Base-by-base conservation (phyloP, 37 sponge, comb jelly and placozoan species). In the Halisarca cf. caerulea region DNA sequence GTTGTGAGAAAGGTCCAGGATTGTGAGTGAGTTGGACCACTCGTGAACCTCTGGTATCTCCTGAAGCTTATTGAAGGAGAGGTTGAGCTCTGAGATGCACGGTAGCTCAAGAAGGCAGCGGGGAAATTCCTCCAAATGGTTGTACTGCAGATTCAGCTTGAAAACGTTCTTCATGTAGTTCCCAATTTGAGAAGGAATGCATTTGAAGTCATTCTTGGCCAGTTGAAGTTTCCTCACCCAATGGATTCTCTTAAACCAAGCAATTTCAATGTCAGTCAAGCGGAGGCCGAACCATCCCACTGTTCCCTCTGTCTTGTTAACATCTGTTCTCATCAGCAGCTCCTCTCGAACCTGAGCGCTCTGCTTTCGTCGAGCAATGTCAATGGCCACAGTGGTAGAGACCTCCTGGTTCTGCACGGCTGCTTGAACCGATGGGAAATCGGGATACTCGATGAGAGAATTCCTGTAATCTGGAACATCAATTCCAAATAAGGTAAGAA, bases 261-360 rank as follows among this genome's bases (percentile, higher is more conserved):
- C 14, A 5, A 91, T 80, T 2, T 95, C 92, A 28, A 95, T 58
- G 5, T 80, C 23, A 0, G 74, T 43, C 81, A 95, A 73, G 18
- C 90, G 86, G 0, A 95, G 85, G 2, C 95, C 95, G 60, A 85
- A 89, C 95, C 95, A 95, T 39, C 84, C 82, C 14, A 90, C 95
- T 5, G 81, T 58, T 21, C 88, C 87, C 9, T 84, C 83, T 28
- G 89, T 88, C 43, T 82, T 64, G 59, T 89, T 87, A 14, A 91
- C 89, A 64, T 95, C 92, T 25, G 95, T 95, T 28, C 87, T 80
- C 43, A 95, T 81, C 41, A 95, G 85, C n/a, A 95, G 86, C 69
- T 95, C 92, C 43, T 91, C 87, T 4, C 85, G 54, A 24, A 89
- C 90, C 23, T 8, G 37, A 1, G 51, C 32, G 20, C 89, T 43